These are phyloP conservation scores for Pomacea maculata DNA, from an alignment of 1,140 invertebrate genomes.

Conservation along the genomic window DNA sequence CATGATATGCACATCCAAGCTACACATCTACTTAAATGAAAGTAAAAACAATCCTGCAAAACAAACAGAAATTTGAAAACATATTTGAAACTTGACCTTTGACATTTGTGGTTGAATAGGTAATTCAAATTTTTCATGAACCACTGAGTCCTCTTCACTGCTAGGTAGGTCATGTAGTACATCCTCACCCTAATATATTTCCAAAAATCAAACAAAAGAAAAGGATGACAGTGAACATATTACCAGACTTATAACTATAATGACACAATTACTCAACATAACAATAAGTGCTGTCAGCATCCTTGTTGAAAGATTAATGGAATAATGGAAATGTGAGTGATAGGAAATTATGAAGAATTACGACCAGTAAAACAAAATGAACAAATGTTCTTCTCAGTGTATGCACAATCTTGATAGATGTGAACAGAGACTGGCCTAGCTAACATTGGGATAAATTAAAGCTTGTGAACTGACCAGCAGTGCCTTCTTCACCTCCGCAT, in stretches of 20 bases:
- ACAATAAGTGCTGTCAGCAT: not conserved
- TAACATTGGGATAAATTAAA: no score
- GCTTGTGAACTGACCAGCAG: conserved; percentile 13
- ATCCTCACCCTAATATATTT: not conserved
- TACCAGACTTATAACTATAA: not conserved
- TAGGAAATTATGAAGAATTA: no score
- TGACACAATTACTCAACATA: not conserved
- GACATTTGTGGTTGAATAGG: not conserved
- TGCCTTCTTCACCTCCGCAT: conserved; percentile 20
- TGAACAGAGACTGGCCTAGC: no score
- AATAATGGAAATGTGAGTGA: no score
- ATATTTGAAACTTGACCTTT: not conserved
- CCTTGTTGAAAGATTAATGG: no score
- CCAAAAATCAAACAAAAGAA: not conserved
- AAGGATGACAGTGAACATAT: not conserved
- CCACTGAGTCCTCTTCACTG: conserved; percentile 13
- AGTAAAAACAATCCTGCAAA: no score
- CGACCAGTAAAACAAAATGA: no score
- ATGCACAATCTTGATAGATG: no score
- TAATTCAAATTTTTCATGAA: not conserved
- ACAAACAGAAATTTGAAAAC: no score
- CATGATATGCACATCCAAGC: not conserved
- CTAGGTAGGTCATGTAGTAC: not conserved
- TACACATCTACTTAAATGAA: not conserved
- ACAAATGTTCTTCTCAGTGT: no score